Percentiles rank a stretch among this genome's conserved stretches.
Conservation (phyloP, 2,888 invertebrate species). For the Pachydiplax longipennis region DNA sequence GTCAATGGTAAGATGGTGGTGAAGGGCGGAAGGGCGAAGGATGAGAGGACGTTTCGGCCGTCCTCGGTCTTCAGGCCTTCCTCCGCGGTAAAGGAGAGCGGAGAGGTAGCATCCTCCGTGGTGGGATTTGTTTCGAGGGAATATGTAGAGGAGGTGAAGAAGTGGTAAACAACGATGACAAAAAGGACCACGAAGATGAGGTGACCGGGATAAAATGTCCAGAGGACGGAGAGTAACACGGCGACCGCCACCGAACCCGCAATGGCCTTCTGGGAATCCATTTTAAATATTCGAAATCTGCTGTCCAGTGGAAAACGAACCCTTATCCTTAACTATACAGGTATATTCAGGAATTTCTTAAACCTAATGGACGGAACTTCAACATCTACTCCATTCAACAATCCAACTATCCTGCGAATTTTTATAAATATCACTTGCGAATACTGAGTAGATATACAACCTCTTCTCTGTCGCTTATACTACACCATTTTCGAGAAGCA, state of each 20-base stretch:
- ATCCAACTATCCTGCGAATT: too few relatives aligned
- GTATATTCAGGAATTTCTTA: too few relatives aligned
- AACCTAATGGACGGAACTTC: too few relatives aligned
- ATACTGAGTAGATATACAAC: too few relatives aligned
- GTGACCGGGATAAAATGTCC: conserved; percentile 4
- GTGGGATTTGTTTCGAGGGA: too few relatives aligned
- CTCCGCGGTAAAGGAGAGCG: background rate
- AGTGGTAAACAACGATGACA: background rate
- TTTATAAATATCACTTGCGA: too few relatives aligned
- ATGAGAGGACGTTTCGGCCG: background rate
- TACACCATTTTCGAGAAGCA: too few relatives aligned
- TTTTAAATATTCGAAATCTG: background rate
- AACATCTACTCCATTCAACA: too few relatives aligned
- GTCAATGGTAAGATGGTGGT: background rate
- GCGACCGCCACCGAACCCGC: conserved; percentile 16
- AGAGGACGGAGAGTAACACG: background rate
- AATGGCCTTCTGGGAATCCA: conserved; percentile 27
- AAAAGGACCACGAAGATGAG: conserved; percentile 7
- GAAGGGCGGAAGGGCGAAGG: background rate
- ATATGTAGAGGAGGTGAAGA: background rate
- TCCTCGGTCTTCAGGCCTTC: background rate
- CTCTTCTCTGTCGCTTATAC: too few relatives aligned
- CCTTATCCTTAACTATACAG: too few relatives aligned
- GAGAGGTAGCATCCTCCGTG: background rate
- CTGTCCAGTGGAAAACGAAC: too few relatives aligned